phyloP scores from a whole-genome alignment of 2,888 invertebrate genomes.

The Megastigmus dorsalis region DNA sequence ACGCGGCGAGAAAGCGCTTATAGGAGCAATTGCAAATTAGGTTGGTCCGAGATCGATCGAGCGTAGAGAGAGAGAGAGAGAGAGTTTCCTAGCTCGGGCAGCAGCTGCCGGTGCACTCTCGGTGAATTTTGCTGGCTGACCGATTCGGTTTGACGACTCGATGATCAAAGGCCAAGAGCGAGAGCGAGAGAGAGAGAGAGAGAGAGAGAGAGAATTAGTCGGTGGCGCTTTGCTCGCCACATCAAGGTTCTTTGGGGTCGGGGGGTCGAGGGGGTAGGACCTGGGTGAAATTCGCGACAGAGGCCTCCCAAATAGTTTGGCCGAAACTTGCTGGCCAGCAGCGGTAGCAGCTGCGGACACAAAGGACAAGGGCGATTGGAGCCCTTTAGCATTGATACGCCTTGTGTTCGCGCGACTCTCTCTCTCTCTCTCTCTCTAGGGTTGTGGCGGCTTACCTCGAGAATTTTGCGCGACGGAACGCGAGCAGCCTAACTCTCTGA shows the following conservation, averaged over 20 bases:
- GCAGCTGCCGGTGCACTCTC: neutral
- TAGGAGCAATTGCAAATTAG: constrained; percentile 28
- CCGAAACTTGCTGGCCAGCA: constrained; percentile 16
- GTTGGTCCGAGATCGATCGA: constrained; percentile 24
- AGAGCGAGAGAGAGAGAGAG: too few species aligned
- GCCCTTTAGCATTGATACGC: neutral
- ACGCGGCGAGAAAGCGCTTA: neutral
- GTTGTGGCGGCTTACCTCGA: neutral
- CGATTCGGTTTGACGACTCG: constrained; percentile 45
- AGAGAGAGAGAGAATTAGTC: too few species aligned
- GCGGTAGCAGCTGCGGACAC: too few species aligned
- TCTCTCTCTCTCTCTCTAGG: neutral
- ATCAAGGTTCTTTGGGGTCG: constrained; percentile 38
- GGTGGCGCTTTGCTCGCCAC: constrained; percentile 36
- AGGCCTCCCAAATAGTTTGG: constrained; percentile 13
- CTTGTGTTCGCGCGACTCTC: neutral
- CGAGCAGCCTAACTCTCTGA: too few species aligned
- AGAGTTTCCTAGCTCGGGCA: neutral
- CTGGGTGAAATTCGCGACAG: neutral
- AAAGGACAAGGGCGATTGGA: constrained; percentile 32
- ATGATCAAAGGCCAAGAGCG: constrained; percentile 45
- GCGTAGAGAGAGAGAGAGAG: too few species aligned
- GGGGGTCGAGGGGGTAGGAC: neutral
- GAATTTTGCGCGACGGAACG: constrained; percentile 10
- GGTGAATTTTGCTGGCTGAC: constrained; percentile 42